Evolutionary conservation across 2,888 invertebrate species (phyloP).

Genomic region (Cosmopolites sordidus): DNA sequence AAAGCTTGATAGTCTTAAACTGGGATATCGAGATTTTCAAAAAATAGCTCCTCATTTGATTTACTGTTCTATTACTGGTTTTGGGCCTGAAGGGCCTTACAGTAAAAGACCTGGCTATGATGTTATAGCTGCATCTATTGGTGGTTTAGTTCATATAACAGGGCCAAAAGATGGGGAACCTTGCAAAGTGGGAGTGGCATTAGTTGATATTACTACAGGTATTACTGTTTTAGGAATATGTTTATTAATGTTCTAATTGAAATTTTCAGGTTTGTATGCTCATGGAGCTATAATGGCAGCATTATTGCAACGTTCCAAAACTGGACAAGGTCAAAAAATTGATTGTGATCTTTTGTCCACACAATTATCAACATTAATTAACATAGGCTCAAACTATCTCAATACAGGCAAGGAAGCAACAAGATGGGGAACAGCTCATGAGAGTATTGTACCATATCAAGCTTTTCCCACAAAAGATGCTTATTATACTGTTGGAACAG

Average conservation of each 20-base stretch:
- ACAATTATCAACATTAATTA: conserved; percentile 83
- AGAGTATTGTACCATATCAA: conserved; percentile 92
- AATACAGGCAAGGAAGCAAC: conserved; percentile 75
- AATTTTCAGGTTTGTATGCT: conserved; percentile 67
- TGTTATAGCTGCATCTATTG: conserved; percentile 89
- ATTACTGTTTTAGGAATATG: background rate
- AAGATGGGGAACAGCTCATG: conserved; percentile 90
- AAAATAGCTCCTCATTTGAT: conserved; percentile 72
- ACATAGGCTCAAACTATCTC: conserved; percentile 84
- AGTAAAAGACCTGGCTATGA: conserved; percentile 88
- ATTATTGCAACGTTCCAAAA: conserved; percentile 68
- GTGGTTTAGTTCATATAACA: conserved; percentile 85
- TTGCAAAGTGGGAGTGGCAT: conserved; percentile 87
- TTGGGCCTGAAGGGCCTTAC: conserved; percentile 85
- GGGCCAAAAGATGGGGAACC: conserved; percentile 81
- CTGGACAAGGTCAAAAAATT: conserved; percentile 84
- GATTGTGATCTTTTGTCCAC: conserved; percentile 92
- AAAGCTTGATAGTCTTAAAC: conserved; percentile 66
- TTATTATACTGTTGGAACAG: conserved; percentile 81
- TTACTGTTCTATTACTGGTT: conserved; percentile 93
- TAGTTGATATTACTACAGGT: conserved; percentile 87
- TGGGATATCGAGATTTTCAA: conserved; percentile 76
- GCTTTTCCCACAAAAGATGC: conserved; percentile 80
- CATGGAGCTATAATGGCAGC: conserved; percentile 94
- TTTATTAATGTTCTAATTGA: conserved; percentile 4